Evolutionary conservation across 2,888 invertebrate genomes (phyloP), one percentile per base, ranked within the genome.

Genomic region (Campoletis raptor): DNA sequence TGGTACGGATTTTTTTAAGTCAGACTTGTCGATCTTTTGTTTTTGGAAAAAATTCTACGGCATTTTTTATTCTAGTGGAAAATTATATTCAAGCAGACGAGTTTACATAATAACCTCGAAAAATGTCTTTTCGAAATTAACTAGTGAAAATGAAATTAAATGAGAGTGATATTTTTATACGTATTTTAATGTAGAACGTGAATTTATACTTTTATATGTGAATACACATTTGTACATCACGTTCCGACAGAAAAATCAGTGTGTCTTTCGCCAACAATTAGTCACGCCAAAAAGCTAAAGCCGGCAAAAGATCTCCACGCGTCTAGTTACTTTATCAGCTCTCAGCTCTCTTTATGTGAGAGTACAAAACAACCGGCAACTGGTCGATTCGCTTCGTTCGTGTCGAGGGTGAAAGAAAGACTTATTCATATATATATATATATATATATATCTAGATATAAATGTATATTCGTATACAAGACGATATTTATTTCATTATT

Each of bases 291-390:
- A 72, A 83, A 66, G 40, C 81, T 67, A 24, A 54, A 81, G 81
- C 83, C 83, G 86, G 83, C 66, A 78, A 78, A 73, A 81, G 73
- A 83, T 84, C 83, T 86, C 78, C 81, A 84, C 81, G 78, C 48
- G 30, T 69, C 74, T 70, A n/a, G 30, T 40, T 40, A 66, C 72
- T 74, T 36, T 83, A 48, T 42, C 67, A 64, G 72, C 86, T 54
- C 57, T 54, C 40, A 42, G 48, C 73, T 83, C 83, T 81, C 82
- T 85, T 86, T 86, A 81, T 61, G 74, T 54, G 73, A 66, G 66
- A 74, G 78, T 73, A 52, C 64, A 78, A 78, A 79, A 70, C 18
- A 74, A 18, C 85, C 77, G 85, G 77, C 57, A 64, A 57, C 66
- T 61, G 77, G 40, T 61, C 86, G 73, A 67, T 78, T 86, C 77